Conservation (phyloP, 2,797 vertebrate species). For the Odontamblyopus rebecca region DNA sequence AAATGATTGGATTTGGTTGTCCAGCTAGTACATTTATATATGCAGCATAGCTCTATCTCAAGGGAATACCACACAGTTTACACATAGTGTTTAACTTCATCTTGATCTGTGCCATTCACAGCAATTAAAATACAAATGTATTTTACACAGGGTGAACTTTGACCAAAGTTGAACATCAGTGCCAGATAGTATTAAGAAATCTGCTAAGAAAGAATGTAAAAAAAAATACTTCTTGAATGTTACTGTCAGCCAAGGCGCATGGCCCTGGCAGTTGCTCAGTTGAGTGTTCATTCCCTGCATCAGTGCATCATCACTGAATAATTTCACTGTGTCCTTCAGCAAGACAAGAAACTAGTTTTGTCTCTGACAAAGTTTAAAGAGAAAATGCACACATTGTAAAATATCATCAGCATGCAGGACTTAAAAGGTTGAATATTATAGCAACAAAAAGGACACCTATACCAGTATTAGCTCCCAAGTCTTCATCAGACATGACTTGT, state of each 20-base stretch:
- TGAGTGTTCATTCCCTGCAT: background rate
- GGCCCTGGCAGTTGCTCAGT: background rate
- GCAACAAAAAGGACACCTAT: no score
- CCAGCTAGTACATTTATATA: no score
- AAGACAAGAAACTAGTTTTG: background rate
- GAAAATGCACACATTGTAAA: no score
- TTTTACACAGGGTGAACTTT: background rate
- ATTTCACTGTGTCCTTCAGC: background rate
- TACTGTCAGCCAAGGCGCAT: background rate
- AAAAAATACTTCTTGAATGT: no score
- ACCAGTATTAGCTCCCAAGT: no score
- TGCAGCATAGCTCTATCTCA: conserved; percentile 8
- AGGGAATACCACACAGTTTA: conserved; percentile 23
- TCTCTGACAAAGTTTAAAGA: background rate
- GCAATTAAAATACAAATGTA: background rate
- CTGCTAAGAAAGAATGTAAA: background rate
- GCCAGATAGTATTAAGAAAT: background rate
- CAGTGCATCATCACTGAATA: background rate
- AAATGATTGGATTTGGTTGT: no score
- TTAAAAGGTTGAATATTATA: no score
- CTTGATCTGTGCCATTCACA: background rate
- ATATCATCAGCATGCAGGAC: no score
- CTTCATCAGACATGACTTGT: no score
- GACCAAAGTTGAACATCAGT: background rate
- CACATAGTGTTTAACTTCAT: background rate